Base-by-base conservation (phyloP, 2,113 vertebrate species). In the Oreamnos americanus region DNA sequence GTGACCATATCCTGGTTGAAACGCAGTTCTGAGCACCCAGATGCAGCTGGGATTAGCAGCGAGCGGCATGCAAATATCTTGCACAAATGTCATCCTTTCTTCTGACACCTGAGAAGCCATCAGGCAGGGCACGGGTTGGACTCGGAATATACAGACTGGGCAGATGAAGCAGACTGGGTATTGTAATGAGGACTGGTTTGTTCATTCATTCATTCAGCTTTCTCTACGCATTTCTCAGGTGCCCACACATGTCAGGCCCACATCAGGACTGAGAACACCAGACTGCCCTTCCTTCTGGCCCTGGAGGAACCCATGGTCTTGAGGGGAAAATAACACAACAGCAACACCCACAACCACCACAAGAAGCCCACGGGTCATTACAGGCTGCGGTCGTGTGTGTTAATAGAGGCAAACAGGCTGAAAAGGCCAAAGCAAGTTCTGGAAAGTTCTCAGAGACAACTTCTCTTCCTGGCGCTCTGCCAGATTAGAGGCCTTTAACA, bases 61-160 rank as follows among this genome's bases (percentile, higher is more conserved):
- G 6, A 36, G 30, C 1, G 19, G 55, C 0, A 0, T 2, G 13
- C 28, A 5, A 1, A 5, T 1, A 4, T 2, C 43, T 57, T 0
- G 21, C 39, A 10, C 19, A 13, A 17, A 8, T 1, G 2, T 33
- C 3, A 1, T 4, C 45, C 4, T 55, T 39, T 3, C 43, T 23
- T n/a, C 23, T 2, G 0, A 25, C 43, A 4, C 1, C 74, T 1
- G 16, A 43, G 84, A 55, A 4, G 14, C 26, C 2, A 0, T 4
- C 0, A 9, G 25, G 23, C 8, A 7, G 91, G 89, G 15, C 6
- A 0, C 5, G 0, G 84, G 45, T 1, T 23, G 64, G 4, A 4
- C 74, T 21, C 4, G 6, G 13, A 8, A 26, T 19, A 15, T 33
- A 25, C 3, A 15, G 71, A 1, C 3, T 33, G 25, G 3, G 67